Base-by-base conservation (phyloP, 2,888 invertebrate genomes). In the Stegophylla sp. region DNA sequence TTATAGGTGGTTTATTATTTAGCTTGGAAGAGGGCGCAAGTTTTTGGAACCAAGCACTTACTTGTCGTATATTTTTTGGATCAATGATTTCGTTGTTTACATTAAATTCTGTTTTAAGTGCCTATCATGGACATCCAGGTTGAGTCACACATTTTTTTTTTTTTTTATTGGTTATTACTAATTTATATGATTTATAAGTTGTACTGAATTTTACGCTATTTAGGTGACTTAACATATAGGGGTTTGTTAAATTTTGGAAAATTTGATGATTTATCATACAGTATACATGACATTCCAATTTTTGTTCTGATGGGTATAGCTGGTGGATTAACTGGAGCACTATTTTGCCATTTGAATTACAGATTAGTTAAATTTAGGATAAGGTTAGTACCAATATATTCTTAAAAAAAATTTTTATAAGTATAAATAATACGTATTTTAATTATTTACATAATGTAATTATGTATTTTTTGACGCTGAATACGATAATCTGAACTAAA, bases 21-120 rank as follows among this genome's bases (percentile, higher is more conserved):
- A 95, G 96, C 82, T 88, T 99, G 83, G 98, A 99, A 88, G 98
- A 99, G 88, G 98, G 98, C 13, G 95, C 98, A 0, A 97, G 97
- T 87, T 98, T 98, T 87, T 99, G 98, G 95, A 98, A 99, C 87
- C 99, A 98, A 86, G 92, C 93, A 82, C 88, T 99, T 73, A 98
- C 98, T 26, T 98, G 98, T 97, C 91, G 97, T 84, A 97, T 97
- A 83, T 95, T 99, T 86, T 96, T 99, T 86, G 94, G 97, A 0
- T 96, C 98, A 0, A 94, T 98, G 86, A 92, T 97, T 34, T 94
- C 97, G 1, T 95, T 96, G 0, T 98, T 99, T 86, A 97, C 96
- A 0, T 88, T 99, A 48, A 98, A 98, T 86, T 89, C 95, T 82
- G 91, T 94, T 0, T 87, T 95, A 0, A 96, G 97, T 12, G 91